Conservation (phyloP, 2,113 vertebrate species). For the Thymallus thymallus region DNA sequence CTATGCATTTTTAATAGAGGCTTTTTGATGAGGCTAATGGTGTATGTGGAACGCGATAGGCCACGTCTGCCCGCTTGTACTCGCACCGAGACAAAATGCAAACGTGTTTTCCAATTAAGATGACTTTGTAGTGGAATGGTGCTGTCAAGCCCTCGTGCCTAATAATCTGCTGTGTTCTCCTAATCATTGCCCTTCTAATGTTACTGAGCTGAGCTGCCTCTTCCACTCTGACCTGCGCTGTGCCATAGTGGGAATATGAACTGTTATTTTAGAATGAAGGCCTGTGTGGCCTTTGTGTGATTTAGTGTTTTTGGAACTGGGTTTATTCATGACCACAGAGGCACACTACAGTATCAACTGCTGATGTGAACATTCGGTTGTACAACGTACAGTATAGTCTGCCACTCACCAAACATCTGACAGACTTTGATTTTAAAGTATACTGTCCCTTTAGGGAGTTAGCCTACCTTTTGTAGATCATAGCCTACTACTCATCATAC, state of each 20-base stretch:
- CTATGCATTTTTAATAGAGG: conserved; percentile 38
- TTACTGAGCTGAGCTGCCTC: background rate
- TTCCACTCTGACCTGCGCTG: background rate
- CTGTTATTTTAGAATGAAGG: background rate
- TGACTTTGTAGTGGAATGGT: conserved; percentile 1
- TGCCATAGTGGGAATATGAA: background rate
- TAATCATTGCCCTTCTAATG: background rate
- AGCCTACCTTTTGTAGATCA: too few relatives aligned
- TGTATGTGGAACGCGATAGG: conserved; percentile 19
- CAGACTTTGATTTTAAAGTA: too few relatives aligned
- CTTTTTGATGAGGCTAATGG: conserved; percentile 2
- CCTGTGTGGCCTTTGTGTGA: background rate
- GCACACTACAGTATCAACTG: background rate
- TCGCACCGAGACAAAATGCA: conserved; percentile 10
- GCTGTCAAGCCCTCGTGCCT: background rate
- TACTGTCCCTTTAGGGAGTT: too few relatives aligned
- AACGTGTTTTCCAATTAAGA: conserved; percentile 17
- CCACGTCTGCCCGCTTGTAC: conserved; percentile 10
- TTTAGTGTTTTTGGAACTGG: background rate
- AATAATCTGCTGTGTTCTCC: background rate
- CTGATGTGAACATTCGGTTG: background rate
- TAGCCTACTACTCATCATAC: too few relatives aligned
- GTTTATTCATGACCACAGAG: background rate
- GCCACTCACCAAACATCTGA: too few relatives aligned
- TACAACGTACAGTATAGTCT: background rate